These are phyloP conservation scores for Pseudonaja textilis DNA, from an alignment of 2,113 vertebrate genomes.

Conservation along the genomic window DNA sequence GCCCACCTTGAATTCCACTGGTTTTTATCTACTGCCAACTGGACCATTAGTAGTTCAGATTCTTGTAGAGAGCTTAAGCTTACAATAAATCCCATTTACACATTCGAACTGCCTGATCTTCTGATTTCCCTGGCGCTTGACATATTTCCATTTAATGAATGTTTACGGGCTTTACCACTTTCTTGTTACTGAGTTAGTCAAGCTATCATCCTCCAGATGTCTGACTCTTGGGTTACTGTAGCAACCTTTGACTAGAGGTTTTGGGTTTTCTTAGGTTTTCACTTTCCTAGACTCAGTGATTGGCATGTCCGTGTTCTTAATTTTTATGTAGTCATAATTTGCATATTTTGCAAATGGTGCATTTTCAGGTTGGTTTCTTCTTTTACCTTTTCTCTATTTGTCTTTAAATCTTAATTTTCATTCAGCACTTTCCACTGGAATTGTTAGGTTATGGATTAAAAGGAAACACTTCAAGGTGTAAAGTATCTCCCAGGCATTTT, in stretches of 20 bases:
- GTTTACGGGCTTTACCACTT: background rate
- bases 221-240: background rate
- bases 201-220: background rate
- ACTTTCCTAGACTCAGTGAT: background rate
- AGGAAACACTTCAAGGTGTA: background rate
- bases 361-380: background rate
- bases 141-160: background rate
- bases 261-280: background rate
- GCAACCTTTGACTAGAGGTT: background rate
- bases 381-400: background rate
- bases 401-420: slow-evolving; percentile 6
- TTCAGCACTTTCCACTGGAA: slow-evolving; percentile 17
- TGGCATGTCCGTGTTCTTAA: background rate
- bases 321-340: background rate
- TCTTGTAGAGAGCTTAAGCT: background rate
- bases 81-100: background rate
- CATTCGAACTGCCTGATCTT: background rate
- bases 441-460: slow-evolving; percentile 4
- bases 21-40: background rate
- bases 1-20: background rate
- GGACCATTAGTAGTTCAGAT: background rate
- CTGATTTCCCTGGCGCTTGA: background rate
- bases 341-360: background rate
- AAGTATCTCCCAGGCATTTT: background rate
- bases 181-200: background rate